Conservation (phyloP, 2,113 vertebrate species). For the Chloropsis cyanopogon region DNA sequence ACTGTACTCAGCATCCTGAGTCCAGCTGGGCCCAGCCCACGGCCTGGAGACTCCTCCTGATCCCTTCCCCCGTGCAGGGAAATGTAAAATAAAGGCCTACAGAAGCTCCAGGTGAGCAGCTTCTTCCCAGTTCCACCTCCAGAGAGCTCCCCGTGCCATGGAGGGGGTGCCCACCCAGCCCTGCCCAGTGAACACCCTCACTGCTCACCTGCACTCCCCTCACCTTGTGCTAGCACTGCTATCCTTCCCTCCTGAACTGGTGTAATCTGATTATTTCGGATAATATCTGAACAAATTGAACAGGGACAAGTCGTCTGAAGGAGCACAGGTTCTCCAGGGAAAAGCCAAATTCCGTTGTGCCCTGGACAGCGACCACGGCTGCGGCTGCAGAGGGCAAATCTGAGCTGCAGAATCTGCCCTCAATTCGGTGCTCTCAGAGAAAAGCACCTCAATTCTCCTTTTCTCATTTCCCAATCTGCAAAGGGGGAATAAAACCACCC, state of each 20-base stretch:
- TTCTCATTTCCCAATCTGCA: neutral
- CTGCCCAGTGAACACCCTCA: fast-evolving
- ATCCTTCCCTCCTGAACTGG: neutral
- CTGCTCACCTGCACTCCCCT: neutral
- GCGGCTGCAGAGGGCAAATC: neutral
- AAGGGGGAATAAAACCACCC: neutral
- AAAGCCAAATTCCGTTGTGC: neutral
- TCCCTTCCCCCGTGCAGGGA: fast-evolving
- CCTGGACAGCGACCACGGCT: fast-evolving
- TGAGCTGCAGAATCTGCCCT: neutral
- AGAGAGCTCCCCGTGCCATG: neutral
- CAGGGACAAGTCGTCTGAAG: neutral
- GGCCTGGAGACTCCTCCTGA: neutral
- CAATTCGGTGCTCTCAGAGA: neutral
- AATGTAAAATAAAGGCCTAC: neutral
- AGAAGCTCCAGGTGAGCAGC: neutral
- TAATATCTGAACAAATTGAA: too few species aligned
- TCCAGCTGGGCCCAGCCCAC: neutral
- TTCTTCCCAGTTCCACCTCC: fast-evolving
- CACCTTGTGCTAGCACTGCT: fast-evolving
- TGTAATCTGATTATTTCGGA: neutral
- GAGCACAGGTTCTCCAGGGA: neutral
- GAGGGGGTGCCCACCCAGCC: neutral
- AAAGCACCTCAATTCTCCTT: neutral
- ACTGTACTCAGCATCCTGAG: neutral